These are phyloP conservation scores for Macrotis lagotis DNA, from an alignment of 2,113 vertebrate genomes.

Conservation along the genomic window DNA sequence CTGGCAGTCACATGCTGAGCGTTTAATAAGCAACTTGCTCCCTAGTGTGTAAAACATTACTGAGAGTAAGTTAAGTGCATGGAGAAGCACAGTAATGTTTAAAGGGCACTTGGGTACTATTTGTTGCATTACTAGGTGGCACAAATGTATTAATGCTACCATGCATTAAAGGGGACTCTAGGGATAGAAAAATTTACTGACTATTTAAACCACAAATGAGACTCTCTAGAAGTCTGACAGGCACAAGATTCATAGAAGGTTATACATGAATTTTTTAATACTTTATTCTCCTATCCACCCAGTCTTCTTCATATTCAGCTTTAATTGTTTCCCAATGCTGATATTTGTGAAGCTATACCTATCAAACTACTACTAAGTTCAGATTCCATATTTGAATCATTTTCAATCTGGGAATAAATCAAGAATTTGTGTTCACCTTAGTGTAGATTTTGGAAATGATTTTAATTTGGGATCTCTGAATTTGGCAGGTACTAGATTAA, in stretches of 20 bases:
- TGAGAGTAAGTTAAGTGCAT: background rate
- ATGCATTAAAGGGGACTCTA: background rate
- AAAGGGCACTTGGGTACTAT: background rate
- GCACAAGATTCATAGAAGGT: background rate
- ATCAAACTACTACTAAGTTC: background rate
- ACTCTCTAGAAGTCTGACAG: background rate
- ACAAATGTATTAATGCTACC: conserved; percentile 1
- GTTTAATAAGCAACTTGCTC: background rate
- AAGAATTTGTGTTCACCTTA: background rate
- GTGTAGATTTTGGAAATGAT: background rate
- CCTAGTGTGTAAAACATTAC: background rate
- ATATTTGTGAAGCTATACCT: background rate
- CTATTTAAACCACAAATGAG: background rate
- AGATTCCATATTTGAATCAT: background rate
- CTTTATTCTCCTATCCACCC: background rate
- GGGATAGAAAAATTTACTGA: background rate
- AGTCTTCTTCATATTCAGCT: background rate
- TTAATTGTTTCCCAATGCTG: background rate
- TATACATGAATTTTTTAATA: background rate
- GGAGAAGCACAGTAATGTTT: background rate
- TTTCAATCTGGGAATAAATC: background rate
- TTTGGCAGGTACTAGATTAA: background rate
- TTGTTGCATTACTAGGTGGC: background rate
- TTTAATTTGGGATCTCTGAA: background rate
- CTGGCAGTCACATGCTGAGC: background rate